Conservation (phyloP, 2,888 invertebrate genomes). For the Apotomis capreana region DNA sequence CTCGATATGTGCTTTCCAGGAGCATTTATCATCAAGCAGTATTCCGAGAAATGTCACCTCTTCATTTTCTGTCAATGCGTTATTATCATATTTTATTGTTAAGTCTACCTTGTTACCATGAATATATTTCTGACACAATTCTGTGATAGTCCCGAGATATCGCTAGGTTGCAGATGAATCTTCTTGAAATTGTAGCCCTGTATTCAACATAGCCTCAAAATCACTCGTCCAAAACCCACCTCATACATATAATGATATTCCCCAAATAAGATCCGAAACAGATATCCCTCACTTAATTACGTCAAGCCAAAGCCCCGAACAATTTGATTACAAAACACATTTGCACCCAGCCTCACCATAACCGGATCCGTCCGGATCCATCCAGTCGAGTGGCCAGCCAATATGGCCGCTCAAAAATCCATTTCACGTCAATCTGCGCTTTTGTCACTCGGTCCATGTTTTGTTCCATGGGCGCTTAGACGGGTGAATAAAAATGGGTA, state of each 20-base stretch:
- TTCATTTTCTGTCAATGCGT: no score
- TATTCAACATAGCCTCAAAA: background rate
- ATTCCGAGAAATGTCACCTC: no score
- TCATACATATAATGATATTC: background rate
- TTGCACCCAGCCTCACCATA: constrained; percentile 41
- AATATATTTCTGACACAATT: no score
- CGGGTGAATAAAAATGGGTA: constrained; percentile 1
- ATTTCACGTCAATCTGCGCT: constrained; percentile 80
- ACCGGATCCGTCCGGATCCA: constrained; percentile 52
- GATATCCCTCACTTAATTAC: constrained; percentile 20
- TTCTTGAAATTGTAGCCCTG: no score
- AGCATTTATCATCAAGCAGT: no score
- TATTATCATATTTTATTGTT: no score
- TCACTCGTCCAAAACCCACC: background rate
- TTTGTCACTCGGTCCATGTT: constrained; percentile 60
- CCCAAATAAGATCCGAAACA: background rate
- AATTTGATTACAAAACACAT: constrained; percentile 38
- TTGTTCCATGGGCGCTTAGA: constrained; percentile 8
- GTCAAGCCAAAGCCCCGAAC: constrained; percentile 8
- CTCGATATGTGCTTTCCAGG: no score
- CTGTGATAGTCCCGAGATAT: no score
- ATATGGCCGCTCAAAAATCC: constrained; percentile 66
- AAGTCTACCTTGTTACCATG: no score
- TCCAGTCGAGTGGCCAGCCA: constrained; percentile 36
- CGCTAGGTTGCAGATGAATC: no score